Base-by-base conservation (phyloP, 2,797 vertebrate genomes). In the Gouania willdenowi region DNA sequence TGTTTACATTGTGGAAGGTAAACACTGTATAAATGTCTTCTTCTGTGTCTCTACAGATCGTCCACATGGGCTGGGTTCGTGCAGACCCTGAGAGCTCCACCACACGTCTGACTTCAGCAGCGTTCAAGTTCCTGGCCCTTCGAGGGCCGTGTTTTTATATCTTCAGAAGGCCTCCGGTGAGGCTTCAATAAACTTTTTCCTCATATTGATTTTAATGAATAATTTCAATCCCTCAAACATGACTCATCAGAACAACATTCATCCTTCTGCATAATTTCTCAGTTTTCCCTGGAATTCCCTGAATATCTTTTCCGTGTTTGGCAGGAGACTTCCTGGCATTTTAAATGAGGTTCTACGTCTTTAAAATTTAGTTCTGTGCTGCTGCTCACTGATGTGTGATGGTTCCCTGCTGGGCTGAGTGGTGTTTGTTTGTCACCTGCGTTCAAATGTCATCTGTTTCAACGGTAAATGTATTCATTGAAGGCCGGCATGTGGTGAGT, bases 1-100 rank as follows among this genome's bases (percentile, higher is more conserved):
- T n/a, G n/a, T n/a, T n/a, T n/a, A n/a, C n/a, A n/a, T n/a, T n/a
- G n/a, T n/a, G n/a, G n/a, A n/a, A n/a, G n/a, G n/a, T n/a, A n/a
- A n/a, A n/a, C 6, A 5, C 6, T 5, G 6, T 46, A 9, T 41
- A 2, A 26, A 21, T 50, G 53, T 79, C 61, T 58, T 74, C 75
- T 55, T 70, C 64, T 33, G 21, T 17, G 60, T 65, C 29, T 73
- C 56, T 60, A 28, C 84, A 97, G 95, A 87, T 97, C 15, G 78
- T 94, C 54, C 92, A 96, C 76, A 92, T 94, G 92, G 94, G 93
- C 46, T 98, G 95, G 95, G 91, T 90, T 8, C 89, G 89, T 57
- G 92, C 95, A 62, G 88, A 80, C 58, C 74, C 87, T 1, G 90
- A 89, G 48, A 87, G 75, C 59, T 67, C 73, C 11, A 65, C 87